Percentiles rank a stretch among this genome's conserved stretches.
Evolutionary conservation across 2,113 vertebrate genomes (phyloP).

Genomic region (Felis chaus): DNA sequence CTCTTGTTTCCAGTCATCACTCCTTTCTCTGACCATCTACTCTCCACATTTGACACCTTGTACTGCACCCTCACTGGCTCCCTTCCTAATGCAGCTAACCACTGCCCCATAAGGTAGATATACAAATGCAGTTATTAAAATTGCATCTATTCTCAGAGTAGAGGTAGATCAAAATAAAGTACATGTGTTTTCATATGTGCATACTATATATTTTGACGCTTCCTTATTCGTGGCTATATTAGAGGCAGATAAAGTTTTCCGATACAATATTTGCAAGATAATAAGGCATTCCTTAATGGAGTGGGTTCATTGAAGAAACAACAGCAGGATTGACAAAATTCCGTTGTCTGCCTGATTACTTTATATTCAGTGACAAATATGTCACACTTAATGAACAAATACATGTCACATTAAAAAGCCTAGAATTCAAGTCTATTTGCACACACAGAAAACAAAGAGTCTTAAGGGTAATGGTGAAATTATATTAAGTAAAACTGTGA

Average conservation of each 20-base stretch:
- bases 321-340: constrained; percentile 65
- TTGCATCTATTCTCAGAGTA: background rate
- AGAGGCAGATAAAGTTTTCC: background rate
- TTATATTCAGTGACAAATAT: constrained; percentile 68
- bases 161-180: background rate
- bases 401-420: constrained; percentile 71
- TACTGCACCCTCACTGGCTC: background rate
- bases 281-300: constrained; percentile 57
- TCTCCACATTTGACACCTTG: background rate
- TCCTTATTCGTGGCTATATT: background rate
- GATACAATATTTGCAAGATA: background rate
- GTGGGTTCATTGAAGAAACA: constrained; percentile 63
- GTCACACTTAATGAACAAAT: constrained; percentile 81
- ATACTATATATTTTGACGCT: background rate
- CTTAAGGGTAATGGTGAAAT: constrained; percentile 57
- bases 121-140: background rate
- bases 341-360: constrained; percentile 73
- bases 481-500: constrained; percentile 71
- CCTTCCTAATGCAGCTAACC: background rate
- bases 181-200: background rate
- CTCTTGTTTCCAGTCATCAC: background rate
- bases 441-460: constrained; percentile 63
- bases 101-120: background rate
- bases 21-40: background rate
- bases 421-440: constrained; percentile 73